These are phyloP conservation scores for Spilarctia lutea DNA, from an alignment of 2,888 invertebrate genomes.

Conservation along the genomic window DNA sequence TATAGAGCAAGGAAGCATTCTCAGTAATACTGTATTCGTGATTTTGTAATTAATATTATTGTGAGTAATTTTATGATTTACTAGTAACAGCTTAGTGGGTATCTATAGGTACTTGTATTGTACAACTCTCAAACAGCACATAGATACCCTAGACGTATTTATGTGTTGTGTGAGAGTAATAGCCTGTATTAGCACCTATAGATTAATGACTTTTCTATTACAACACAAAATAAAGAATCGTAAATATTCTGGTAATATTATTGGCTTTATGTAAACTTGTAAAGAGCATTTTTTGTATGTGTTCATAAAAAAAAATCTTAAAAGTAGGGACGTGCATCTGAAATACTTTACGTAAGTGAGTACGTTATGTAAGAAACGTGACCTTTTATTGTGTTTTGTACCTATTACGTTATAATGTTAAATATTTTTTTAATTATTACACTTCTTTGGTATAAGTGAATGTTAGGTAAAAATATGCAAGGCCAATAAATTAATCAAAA, in stretches of 20 bases:
- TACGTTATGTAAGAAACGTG: neutral
- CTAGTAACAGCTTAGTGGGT: conserved; percentile 56
- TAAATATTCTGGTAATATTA: neutral
- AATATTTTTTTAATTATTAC: neutral
- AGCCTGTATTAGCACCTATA: conserved; percentile 21
- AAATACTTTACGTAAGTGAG: neutral
- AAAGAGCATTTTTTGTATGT: neutral
- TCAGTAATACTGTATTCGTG: conserved; percentile 73
- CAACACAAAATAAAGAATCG: conserved; percentile 2
- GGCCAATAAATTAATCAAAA: neutral
- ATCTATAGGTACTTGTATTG: conserved; percentile 32
- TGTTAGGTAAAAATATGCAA: neutral
- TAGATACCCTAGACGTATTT: no score
- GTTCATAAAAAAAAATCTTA: neutral
- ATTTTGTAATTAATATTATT: conserved; percentile 80
- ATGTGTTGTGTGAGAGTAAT: conserved; percentile 28
- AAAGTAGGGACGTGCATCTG: neutral
- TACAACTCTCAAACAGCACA: no score
- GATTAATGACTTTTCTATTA: conserved; percentile 12
- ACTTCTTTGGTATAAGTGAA: neutral
- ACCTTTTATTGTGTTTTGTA: neutral
- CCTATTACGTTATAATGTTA: neutral
- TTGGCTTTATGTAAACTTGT: neutral
- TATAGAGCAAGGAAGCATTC: conserved; percentile 83
- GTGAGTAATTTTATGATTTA: conserved; percentile 73